Percentiles rank a stretch among this genome's conserved stretches.
These are phyloP conservation scores for Sisor rabdophorus DNA, from an alignment of 2,113 vertebrate species.

Conservation along the genomic window DNA sequence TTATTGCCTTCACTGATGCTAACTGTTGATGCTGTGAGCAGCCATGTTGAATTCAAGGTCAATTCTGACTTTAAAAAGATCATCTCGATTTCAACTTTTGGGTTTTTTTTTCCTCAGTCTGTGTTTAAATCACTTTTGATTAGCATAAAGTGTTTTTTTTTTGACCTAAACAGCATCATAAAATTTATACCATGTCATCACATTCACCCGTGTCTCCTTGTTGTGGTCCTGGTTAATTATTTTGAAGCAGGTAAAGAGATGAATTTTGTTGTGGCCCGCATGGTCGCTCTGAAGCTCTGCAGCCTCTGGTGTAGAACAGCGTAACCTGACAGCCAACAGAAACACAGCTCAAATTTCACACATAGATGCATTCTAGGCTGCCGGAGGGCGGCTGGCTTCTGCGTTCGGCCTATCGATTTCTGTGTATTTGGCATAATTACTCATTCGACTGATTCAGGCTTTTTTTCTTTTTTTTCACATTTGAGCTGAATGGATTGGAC, in stretches of 20 bases:
- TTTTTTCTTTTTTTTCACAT: not conserved
- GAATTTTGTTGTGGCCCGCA: constrained; percentile 10
- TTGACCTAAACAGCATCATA: not conserved
- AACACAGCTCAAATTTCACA: constrained; percentile 9
- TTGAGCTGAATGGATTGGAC: not conserved
- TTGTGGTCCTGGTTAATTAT: not conserved
- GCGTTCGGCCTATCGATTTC: constrained; percentile 1
- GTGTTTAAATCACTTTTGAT: too few species aligned
- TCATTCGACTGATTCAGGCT: not conserved
- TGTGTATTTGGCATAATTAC: constrained; percentile 5
- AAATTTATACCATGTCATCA: not conserved
- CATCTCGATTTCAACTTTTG: too few species aligned
- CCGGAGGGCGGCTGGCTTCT: not conserved
- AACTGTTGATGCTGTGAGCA: not conserved
- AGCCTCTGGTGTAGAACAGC: not conserved
- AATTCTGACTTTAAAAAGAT: not conserved
- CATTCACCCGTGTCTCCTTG: too few species aligned
- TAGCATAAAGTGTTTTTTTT: not conserved
- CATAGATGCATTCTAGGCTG: not conserved
- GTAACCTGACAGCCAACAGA: constrained; percentile 1
- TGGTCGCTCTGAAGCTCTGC: not conserved
- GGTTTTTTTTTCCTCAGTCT: too few species aligned
- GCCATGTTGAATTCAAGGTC: not conserved
- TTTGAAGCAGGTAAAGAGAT: not conserved
- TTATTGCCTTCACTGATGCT: too few species aligned